Base-by-base conservation (phyloP, 2,888 invertebrate species). In the Hymenopus coronatus region DNA sequence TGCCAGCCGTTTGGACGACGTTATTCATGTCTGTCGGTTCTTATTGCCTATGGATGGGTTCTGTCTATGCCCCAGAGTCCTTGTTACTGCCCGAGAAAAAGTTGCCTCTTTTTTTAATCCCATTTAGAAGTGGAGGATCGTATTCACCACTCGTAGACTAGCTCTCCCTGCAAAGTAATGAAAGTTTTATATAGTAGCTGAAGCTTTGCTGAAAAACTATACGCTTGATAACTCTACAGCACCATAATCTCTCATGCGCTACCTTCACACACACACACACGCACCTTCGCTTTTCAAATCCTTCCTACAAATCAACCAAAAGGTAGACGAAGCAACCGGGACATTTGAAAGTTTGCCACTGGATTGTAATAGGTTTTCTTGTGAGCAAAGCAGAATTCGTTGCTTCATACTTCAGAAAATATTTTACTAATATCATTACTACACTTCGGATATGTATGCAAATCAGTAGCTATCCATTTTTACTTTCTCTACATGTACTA, bases 21-120 rank as follows among this genome's bases (percentile, higher is more conserved):
- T 90, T 85, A 90, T 88, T 90, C 90, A 90, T 89, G 90, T 85
- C 90, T 70, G 54, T 87, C 82, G 54, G 30, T 54, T 86, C 86
- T 86, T 86, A 86, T 86, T 86, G 86, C 86, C 70, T 86, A 86
- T 86, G 86, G 86, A 86, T 86, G 54, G 84, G 84, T 28, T 84
- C 28, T 30, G 54, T 25, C 83, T 84, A 84, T 84, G 84, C 88
- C 88, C 88, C 54, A 33, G 88, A 84, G 88, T 30, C 88, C 88
- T 88, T 20, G 86, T 86, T 81, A 86, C 54, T 27, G 85, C 27
- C 28, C 25, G 86, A 15, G 70, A 86, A 81, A 86, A 86, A 81
- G 54, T 54, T 85, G 85, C 54, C 54, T 70, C 25, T 40, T 70
- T 70, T 54, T 70, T 70, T 70, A 70, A 70, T 70, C 54, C 54